Base-by-base conservation (phyloP, 1,140 invertebrate species). In the Helicoverpa zea region DNA sequence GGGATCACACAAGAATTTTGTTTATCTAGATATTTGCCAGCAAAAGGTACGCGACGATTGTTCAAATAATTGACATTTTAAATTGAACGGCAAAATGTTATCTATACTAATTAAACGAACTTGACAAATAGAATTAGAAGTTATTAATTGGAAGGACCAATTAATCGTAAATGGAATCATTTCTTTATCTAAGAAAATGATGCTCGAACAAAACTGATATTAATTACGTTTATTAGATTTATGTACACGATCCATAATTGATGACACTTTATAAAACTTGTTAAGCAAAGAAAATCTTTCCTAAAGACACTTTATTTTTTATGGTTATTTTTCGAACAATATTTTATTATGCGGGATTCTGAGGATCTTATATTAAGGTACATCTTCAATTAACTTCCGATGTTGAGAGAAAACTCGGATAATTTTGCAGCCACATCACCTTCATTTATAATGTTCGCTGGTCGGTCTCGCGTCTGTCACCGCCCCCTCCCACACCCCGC, bases 11-110 rank as follows among this genome's bases (percentile, higher is more conserved):
- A 49, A 54, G 35, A 43, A 59, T 47, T 74, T 74, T 74, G 54
- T 74, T 74, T 74, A 61, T 61, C 9, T 47, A 74, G 54, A 74
- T 74, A 59, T 74, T 61, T 59, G 35, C 9, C 49, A 47, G 13
- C 72, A 23, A 47, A 5, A 61, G 35, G 54, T 18, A 4, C 56
- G 56, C 59, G 54, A 49, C 11, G 49, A 11, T 72, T 54, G 49
- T 52, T 61, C 72, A 23, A 49, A 47, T 59, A 58, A 74, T 74
- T 58, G 54, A 61, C 72, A 16, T 16, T 64, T 43, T 68, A 49
- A 18, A 68, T 23, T 18, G 35, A 12, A 43, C n/a, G 35, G 49
- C 64, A 68, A 47, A 49, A 68, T 68, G 18, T 49, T 49, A 18
- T 63, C 14, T 29, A 10, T 68, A 3, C 16, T 68, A 68, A 68